phyloP scores from a whole-genome alignment of 2,888 invertebrate species.

The Spilosoma lubricipeda region DNA sequence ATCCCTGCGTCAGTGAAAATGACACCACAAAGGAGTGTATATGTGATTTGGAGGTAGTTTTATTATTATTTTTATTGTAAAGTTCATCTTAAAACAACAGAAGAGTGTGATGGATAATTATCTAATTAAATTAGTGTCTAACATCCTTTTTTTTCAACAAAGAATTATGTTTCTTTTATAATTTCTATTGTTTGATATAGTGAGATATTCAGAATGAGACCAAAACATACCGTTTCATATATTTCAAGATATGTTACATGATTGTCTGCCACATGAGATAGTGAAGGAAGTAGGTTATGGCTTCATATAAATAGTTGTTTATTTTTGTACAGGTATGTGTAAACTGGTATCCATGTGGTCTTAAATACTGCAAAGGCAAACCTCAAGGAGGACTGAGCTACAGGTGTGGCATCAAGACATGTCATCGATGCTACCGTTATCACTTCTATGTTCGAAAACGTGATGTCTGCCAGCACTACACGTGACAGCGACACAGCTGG shows the following conservation, averaged over 20 bases:
- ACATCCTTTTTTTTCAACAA: too few species aligned
- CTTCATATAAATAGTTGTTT: not conserved
- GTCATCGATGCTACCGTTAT: constrained; percentile 95
- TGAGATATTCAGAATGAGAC: too few species aligned
- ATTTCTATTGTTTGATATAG: too few species aligned
- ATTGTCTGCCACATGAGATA: not conserved
- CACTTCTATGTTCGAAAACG: constrained; percentile 94
- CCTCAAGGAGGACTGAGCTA: constrained; percentile 90
- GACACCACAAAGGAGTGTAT: constrained; percentile 91
- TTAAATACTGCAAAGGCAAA: constrained; percentile 97
- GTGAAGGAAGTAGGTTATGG: too few species aligned
- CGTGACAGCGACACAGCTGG: constrained; percentile 69
- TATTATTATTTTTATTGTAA: constrained; percentile 4
- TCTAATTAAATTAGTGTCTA: not conserved
- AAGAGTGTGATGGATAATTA: not conserved
- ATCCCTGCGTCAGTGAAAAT: constrained; percentile 89
- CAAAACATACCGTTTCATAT: too few species aligned
- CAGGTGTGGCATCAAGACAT: constrained; percentile 98
- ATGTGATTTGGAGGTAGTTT: constrained; percentile 90
- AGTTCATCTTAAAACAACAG: not conserved
- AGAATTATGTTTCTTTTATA: too few species aligned
- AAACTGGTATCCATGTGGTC: constrained; percentile 98
- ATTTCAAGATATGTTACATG: too few species aligned
- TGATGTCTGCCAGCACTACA: constrained; percentile 80
- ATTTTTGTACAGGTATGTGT: constrained; percentile 87